phyloP scores from a whole-genome alignment of 1,140 invertebrate genomes.

The Euglossa dilemma region DNA sequence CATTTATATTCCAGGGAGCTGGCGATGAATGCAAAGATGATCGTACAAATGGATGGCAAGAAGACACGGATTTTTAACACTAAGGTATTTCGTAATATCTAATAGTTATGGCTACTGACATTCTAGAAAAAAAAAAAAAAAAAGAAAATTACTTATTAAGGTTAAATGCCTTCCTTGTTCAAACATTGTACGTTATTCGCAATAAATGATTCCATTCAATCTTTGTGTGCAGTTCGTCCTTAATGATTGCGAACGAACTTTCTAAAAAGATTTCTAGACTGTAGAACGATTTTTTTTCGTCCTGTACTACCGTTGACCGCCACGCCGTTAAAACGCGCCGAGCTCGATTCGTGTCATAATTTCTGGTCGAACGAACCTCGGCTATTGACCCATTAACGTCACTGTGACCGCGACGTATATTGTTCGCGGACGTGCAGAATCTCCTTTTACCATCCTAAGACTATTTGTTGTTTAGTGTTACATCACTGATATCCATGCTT shows the following conservation, averaged over 20 bases:
- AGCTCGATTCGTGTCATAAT: constrained; percentile 33
- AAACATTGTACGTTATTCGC: not conserved
- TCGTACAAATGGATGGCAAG: constrained; percentile 94
- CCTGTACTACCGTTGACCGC: constrained; percentile 18
- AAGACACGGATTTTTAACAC: constrained; percentile 91
- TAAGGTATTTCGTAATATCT: constrained; percentile 84
- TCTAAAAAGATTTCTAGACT: constrained; percentile 61
- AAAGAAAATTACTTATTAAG: constrained; percentile 1
- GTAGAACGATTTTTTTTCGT: constrained; percentile 19
- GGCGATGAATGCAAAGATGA: constrained; percentile 91
- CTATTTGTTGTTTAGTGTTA: constrained; percentile 41
- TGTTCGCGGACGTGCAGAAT: not conserved
- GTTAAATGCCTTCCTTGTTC: constrained; percentile 4
- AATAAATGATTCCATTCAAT: constrained; percentile 17
- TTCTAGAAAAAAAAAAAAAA: not conserved
- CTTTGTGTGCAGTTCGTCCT: constrained; percentile 5
- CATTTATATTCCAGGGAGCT: constrained; percentile 87
- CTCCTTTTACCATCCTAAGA: not conserved
- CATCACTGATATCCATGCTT: constrained; percentile 45
- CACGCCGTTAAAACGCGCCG: not conserved
- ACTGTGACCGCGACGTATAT: not conserved
- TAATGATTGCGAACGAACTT: constrained; percentile 55
- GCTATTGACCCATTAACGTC: constrained; percentile 49
- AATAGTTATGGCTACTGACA: not conserved
- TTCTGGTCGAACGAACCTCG: constrained; percentile 21